Percentiles rank a stretch among this genome's conserved stretches.
These are phyloP conservation scores for Streblospio benedicti DNA, from an alignment of 1,140 invertebrate species.

Conservation along the genomic window DNA sequence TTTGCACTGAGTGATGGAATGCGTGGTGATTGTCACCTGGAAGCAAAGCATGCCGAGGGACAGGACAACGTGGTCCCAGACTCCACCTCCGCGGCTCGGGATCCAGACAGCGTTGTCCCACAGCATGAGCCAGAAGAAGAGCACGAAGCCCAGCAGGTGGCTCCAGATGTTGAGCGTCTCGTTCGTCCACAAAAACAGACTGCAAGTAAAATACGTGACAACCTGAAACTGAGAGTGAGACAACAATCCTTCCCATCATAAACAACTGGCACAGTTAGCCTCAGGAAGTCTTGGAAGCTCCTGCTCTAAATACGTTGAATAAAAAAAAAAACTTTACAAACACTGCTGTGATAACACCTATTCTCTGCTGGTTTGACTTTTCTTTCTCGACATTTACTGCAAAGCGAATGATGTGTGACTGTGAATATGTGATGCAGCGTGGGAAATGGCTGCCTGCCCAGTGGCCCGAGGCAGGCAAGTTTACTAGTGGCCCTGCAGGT, in stretches of 20 bases:
- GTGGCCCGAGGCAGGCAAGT: too few relatives aligned
- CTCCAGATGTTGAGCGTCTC: conserved; percentile 97
- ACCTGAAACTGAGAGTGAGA: too few relatives aligned
- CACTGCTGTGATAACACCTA: background rate
- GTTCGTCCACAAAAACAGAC: conserved; percentile 92
- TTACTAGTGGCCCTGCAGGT: too few relatives aligned
- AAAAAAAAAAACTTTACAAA: background rate
- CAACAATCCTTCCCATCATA: background rate
- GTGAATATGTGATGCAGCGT: too few relatives aligned
- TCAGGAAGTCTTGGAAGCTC: too few relatives aligned
- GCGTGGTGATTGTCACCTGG: conserved; percentile 54
- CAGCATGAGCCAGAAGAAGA: conserved; percentile 73
- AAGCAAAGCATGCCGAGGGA: conserved; percentile 73
- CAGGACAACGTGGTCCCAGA: conserved; percentile 71
- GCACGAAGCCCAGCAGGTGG: conserved; percentile 81
- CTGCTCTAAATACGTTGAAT: too few relatives aligned
- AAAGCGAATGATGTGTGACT: too few relatives aligned
- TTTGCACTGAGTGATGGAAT: background rate
- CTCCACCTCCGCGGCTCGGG: conserved; percentile 31
- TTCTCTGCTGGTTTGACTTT: background rate
- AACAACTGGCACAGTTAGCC: too few relatives aligned
- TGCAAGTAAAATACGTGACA: conserved; percentile 41
- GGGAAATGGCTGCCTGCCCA: too few relatives aligned
- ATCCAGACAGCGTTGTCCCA: conserved; percentile 59
- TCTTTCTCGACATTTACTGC: too few relatives aligned